These are phyloP conservation scores for Myripristis murdjan DNA, from an alignment of 2,797 vertebrate species.

Conservation along the genomic window DNA sequence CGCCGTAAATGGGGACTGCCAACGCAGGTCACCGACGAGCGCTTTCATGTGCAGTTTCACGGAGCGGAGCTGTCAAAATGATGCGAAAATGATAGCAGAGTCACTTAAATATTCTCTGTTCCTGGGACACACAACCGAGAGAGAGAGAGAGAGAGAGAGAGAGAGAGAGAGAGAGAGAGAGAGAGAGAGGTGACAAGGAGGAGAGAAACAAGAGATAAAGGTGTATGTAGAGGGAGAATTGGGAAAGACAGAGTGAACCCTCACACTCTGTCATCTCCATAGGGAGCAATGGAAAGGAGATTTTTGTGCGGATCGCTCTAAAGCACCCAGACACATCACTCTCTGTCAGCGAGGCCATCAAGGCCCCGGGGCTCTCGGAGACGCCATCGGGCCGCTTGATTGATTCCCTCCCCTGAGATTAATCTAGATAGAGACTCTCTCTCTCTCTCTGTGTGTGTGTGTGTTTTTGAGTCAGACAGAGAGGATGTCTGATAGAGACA, in stretches of 20 bases:
- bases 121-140: neutral
- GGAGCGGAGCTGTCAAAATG: slow-evolving; percentile 21
- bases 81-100: slow-evolving; percentile 15
- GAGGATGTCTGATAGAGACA: slow-evolving; percentile 56
- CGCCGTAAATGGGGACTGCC: slow-evolving; percentile 6
- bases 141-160: neutral
- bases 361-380: slow-evolving; percentile 53
- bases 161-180: neutral
- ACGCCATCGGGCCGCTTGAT: slow-evolving; percentile 64
- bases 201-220: neutral
- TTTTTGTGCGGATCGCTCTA: slow-evolving; percentile 51
- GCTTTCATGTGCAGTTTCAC: slow-evolving; percentile 33
- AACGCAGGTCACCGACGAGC: slow-evolving; percentile 27
- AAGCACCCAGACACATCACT: slow-evolving; percentile 63
- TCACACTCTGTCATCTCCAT: slow-evolving; percentile 48
- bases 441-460: slow-evolving; percentile 46
- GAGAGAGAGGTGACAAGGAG: neutral
- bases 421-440: slow-evolving; percentile 73
- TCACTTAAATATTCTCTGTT: slow-evolving; percentile 5
- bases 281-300: slow-evolving; percentile 55
- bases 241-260: slow-evolving; percentile 1
- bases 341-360: slow-evolving; percentile 68
- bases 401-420: slow-evolving; percentile 79
- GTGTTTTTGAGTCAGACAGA: slow-evolving; percentile 39
- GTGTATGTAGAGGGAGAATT: neutral